phyloP scores from a whole-genome alignment of 1,140 invertebrate species.

The Leguminivora glycinivorella region DNA sequence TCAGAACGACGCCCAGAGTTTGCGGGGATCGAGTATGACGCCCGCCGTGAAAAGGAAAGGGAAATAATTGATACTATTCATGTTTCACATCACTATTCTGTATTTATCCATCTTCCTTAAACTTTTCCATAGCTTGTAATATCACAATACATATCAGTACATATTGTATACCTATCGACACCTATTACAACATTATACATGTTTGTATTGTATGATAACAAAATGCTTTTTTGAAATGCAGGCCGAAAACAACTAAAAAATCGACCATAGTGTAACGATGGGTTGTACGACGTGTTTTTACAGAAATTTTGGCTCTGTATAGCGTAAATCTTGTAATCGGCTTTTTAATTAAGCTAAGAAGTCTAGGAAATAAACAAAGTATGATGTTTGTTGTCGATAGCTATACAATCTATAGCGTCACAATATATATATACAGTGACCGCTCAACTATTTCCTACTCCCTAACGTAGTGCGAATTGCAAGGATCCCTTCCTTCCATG shows the following conservation, averaged over 20 bases:
- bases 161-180: constrained; percentile 44
- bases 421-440: constrained; percentile 38
- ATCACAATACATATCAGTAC: constrained; percentile 73
- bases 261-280: no score
- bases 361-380: neutral
- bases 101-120: constrained; percentile 68
- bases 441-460: constrained; percentile 34
- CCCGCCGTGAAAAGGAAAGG: constrained; percentile 75
- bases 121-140: constrained; percentile 73
- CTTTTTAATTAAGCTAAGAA: neutral
- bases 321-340: neutral
- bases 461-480: constrained; percentile 37
- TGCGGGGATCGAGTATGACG: constrained; percentile 68
- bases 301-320: no score
- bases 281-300: no score
- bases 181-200: neutral
- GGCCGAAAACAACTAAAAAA: neutral
- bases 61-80: constrained; percentile 67
- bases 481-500: constrained; percentile 9
- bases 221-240: neutral
- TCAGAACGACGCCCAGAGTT: constrained; percentile 53
- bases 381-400: constrained; percentile 34
- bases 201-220: neutral
- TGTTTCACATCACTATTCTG: constrained; percentile 64
- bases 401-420: constrained; percentile 39